Conservation (phyloP, 2,888 invertebrate genomes). For the Baronia brevicornis region DNA sequence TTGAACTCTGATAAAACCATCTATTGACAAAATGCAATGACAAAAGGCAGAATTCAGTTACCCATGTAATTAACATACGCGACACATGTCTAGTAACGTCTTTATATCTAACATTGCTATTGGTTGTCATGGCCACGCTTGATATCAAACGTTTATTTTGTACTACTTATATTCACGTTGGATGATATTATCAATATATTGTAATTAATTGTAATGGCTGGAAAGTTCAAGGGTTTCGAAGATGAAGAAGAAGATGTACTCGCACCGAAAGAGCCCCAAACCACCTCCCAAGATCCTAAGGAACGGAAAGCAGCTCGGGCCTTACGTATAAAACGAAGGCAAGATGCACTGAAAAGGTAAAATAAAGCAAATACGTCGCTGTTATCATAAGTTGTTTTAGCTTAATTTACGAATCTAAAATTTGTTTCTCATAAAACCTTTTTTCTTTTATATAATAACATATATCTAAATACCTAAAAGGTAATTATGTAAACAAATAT, state of each 20-base stretch:
- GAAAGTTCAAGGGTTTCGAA: slow-evolving; percentile 34
- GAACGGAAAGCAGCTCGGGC: slow-evolving; percentile 83
- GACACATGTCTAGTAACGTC: no score
- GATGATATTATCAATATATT: slow-evolving; percentile 1
- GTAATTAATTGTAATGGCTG: slow-evolving; percentile 32
- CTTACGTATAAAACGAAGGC: slow-evolving; percentile 78
- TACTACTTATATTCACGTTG: background rate
- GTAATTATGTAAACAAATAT: no score
- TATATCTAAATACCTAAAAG: no score
- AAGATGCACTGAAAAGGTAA: slow-evolving; percentile 76
- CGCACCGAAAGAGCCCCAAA: slow-evolving; percentile 73
- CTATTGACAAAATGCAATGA: no score
- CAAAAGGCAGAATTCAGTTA: no score
- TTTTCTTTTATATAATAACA: no score
- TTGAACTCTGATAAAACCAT: no score
- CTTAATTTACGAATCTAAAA: no score
- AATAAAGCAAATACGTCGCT: no score
- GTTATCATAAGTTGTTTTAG: no score
- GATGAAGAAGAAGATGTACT: slow-evolving; percentile 62
- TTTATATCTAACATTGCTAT: background rate
- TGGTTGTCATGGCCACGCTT: slow-evolving; percentile 14
- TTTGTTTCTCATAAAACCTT: no score
- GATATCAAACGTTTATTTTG: background rate
- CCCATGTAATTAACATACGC: no score
- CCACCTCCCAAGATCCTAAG: slow-evolving; percentile 77